Conservation (phyloP, 2,797 vertebrate genomes). For the Pangasius sanitwongsei region DNA sequence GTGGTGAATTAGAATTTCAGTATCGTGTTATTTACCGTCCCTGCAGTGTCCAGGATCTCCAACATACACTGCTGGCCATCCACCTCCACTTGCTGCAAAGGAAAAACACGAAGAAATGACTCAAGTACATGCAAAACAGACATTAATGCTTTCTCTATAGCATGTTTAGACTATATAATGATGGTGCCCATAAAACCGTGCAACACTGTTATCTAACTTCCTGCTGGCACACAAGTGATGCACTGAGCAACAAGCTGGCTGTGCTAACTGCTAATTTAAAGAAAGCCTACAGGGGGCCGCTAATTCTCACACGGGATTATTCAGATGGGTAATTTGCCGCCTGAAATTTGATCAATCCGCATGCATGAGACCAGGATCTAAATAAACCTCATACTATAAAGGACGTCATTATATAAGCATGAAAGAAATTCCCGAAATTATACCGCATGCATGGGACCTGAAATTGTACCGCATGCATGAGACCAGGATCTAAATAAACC, state of each 20-base stretch:
- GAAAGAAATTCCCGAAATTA: neutral
- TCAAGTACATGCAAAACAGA: neutral
- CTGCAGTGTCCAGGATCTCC: slow-evolving; percentile 89
- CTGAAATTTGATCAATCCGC: neutral
- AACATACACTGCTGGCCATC: slow-evolving; percentile 91
- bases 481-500: neutral
- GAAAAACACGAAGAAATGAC: neutral
- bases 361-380: neutral
- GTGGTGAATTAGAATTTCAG: neutral
- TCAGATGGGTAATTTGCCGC: neutral
- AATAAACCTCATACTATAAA: neutral
- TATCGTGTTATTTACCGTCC: slow-evolving; percentile 79
- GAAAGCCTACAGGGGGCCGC: slow-evolving; percentile 1
- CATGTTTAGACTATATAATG: slow-evolving; percentile 15
- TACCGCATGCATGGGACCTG: neutral
- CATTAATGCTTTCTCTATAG: neutral
- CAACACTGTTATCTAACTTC: slow-evolving; percentile 26
- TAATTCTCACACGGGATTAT: slow-evolving; percentile 9
- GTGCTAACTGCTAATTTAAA: slow-evolving; percentile 39
- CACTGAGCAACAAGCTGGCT: slow-evolving; percentile 23
- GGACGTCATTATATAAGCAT: neutral
- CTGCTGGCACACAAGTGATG: slow-evolving; percentile 25
- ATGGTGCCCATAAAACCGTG: slow-evolving; percentile 20
- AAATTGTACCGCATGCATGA: neutral
- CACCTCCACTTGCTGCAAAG: slow-evolving; percentile 87